phyloP scores from a whole-genome alignment of 1,140 invertebrate genomes.

The Ctenoplectra terminalis region DNA sequence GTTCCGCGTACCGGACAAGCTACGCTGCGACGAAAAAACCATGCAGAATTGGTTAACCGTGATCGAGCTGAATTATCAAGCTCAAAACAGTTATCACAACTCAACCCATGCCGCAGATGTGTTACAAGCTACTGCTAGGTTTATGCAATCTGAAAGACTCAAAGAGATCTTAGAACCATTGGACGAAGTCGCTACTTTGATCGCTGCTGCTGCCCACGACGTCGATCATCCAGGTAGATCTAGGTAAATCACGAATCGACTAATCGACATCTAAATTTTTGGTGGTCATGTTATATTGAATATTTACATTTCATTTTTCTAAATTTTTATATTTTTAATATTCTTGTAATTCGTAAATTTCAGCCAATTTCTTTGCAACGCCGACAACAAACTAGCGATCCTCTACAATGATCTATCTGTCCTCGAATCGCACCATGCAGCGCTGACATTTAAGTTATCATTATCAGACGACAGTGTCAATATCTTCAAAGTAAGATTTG shows the following conservation, averaged over 20 bases:
- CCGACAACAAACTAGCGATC: constrained; percentile 92
- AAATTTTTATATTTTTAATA: neutral
- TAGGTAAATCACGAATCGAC: constrained; percentile 82
- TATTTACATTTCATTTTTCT: too few relatives aligned
- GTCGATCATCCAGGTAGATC: constrained; percentile 93
- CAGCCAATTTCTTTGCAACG: constrained; percentile 95
- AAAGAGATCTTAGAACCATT: constrained; percentile 91
- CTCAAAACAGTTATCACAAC: constrained; percentile 97
- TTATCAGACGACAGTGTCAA: constrained; percentile 94
- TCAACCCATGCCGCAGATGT: constrained; percentile 98
- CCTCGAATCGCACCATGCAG: constrained; percentile 98
- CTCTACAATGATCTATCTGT: constrained; percentile 97
- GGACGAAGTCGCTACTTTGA: constrained; percentile 92
- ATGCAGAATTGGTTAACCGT: constrained; percentile 95
- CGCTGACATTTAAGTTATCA: constrained; percentile 97
- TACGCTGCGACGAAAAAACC: constrained; percentile 93
- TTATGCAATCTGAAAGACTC: constrained; percentile 91
- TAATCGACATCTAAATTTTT: too few relatives aligned
- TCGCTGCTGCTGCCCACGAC: constrained; percentile 95
- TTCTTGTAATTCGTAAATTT: neutral
- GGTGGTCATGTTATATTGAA: too few relatives aligned
- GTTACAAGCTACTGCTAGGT: constrained; percentile 92
- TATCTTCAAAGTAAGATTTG: constrained; percentile 89
- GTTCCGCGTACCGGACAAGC: constrained; percentile 90
- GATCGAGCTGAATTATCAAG: constrained; percentile 96